These are phyloP conservation scores for Clinocottus analis DNA, from an alignment of 2,113 vertebrate genomes.

Conservation along the genomic window DNA sequence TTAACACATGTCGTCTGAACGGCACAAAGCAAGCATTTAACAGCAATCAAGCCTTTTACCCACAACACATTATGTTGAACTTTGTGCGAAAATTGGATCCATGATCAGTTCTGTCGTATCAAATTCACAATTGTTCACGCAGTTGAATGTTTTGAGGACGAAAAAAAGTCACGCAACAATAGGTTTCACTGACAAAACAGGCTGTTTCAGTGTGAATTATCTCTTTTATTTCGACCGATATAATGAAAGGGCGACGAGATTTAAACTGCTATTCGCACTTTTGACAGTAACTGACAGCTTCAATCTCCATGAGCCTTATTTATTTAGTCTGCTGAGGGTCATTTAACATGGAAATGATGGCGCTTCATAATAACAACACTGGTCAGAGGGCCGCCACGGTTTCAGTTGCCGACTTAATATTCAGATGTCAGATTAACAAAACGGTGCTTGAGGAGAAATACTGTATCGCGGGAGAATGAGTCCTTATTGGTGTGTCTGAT, in stretches of 20 bases:
- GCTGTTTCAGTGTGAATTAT: background rate
- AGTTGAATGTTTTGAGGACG: background rate
- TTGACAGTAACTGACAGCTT: background rate
- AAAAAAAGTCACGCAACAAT: background rate
- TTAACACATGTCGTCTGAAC: too few relatives aligned
- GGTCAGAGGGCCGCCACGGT: background rate
- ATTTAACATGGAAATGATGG: background rate
- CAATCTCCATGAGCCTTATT: background rate
- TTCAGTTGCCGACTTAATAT: background rate
- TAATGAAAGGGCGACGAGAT: background rate
- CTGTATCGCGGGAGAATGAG: background rate
- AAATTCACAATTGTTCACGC: conserved; percentile 5
- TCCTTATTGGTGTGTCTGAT: conserved; percentile 11
- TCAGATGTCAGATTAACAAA: conserved; percentile 9
- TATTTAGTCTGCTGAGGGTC: background rate
- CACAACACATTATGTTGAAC: background rate
- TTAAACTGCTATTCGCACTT: background rate
- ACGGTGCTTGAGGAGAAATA: background rate
- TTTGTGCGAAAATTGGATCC: conserved; percentile 12
- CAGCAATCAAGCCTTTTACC: conserved; percentile 10
- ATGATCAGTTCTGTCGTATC: conserved; percentile 6
- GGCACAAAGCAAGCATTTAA: too few relatives aligned
- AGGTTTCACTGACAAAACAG: background rate
- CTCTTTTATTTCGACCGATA: background rate
- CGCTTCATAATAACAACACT: background rate